phyloP scores from a whole-genome alignment of 2,113 vertebrate species.

The Jaculus jaculus region DNA sequence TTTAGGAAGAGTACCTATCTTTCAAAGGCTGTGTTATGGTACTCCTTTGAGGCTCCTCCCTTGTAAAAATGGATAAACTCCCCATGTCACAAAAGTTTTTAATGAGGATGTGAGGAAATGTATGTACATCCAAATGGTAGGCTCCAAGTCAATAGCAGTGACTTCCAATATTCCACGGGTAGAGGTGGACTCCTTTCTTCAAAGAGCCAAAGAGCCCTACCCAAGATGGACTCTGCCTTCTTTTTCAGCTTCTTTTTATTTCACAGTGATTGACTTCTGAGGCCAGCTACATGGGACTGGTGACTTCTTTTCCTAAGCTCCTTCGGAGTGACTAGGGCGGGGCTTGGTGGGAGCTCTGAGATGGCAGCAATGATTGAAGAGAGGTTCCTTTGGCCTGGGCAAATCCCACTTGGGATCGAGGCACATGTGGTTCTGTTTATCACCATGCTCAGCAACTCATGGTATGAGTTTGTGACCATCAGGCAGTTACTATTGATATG shows the following conservation, averaged over 20 bases:
- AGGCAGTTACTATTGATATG: constrained; percentile 72
- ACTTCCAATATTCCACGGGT: neutral
- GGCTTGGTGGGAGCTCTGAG: constrained; percentile 48
- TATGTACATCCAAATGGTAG: neutral
- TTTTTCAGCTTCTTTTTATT: constrained; percentile 41
- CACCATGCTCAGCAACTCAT: constrained; percentile 61
- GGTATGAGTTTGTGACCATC: constrained; percentile 68
- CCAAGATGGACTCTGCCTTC: constrained; percentile 3
- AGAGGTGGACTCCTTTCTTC: constrained; percentile 67
- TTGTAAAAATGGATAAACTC: constrained; percentile 22
- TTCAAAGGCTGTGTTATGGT: neutral
- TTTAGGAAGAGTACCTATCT: neutral
- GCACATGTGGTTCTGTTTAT: constrained; percentile 81
- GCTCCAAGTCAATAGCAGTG: neutral
- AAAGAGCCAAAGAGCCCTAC: neutral
- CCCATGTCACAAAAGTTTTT: constrained; percentile 20
- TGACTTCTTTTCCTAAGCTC: constrained; percentile 72
- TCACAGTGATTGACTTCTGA: constrained; percentile 40
- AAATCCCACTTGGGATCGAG: constrained; percentile 65
- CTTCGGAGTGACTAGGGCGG: constrained; percentile 62
- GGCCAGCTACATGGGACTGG: constrained; percentile 16
- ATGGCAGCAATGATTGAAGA: constrained; percentile 81
- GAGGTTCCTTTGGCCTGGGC: constrained; percentile 78
- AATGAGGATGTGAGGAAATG: constrained; percentile 37
- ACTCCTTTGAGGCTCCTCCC: neutral